Evolutionary conservation across 2,113 vertebrate species (phyloP).

Genomic region (Rhea pennata): DNA sequence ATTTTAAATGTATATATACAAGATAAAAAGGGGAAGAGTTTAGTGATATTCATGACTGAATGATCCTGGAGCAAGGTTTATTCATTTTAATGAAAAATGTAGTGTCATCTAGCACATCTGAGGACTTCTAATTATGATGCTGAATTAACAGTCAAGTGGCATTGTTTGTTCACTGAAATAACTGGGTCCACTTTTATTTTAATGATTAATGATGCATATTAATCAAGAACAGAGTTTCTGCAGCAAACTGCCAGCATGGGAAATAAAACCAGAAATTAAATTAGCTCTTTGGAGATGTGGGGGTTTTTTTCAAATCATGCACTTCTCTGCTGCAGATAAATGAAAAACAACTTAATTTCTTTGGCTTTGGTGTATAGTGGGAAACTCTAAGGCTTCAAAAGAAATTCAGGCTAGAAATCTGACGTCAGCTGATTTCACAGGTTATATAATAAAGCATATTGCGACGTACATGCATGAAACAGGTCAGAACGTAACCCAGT

Average conservation of each 20-base stretch:
- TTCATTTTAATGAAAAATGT: slow-evolving; percentile 36
- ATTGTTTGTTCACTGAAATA: slow-evolving; percentile 60
- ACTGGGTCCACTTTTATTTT: slow-evolving; percentile 40
- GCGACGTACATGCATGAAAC: neutral
- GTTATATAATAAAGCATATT: neutral
- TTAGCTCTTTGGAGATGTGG: slow-evolving; percentile 35
- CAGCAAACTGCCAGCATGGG: slow-evolving; percentile 19
- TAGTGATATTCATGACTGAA: slow-evolving; percentile 35
- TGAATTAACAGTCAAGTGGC: slow-evolving; percentile 47
- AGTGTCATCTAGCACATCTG: slow-evolving; percentile 20
- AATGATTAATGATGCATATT: slow-evolving; percentile 70
- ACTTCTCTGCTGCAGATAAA: neutral
- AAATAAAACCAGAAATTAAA: slow-evolving; percentile 60
- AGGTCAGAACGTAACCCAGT: neutral
- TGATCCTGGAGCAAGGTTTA: neutral
- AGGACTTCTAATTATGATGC: slow-evolving; percentile 14
- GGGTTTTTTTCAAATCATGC: neutral
- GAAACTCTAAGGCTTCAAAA: neutral
- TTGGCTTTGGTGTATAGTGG: neutral
- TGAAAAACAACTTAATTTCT: neutral
- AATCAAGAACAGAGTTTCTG: slow-evolving; percentile 49
- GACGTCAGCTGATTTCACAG: neutral
- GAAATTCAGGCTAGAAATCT: neutral
- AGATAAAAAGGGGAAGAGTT: slow-evolving; percentile 16
- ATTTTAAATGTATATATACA: neutral